Percentiles rank a stretch among this genome's conserved stretches.
Conservation (phyloP, 2,113 vertebrate genomes). For the Phrynocephalus versicolor region DNA sequence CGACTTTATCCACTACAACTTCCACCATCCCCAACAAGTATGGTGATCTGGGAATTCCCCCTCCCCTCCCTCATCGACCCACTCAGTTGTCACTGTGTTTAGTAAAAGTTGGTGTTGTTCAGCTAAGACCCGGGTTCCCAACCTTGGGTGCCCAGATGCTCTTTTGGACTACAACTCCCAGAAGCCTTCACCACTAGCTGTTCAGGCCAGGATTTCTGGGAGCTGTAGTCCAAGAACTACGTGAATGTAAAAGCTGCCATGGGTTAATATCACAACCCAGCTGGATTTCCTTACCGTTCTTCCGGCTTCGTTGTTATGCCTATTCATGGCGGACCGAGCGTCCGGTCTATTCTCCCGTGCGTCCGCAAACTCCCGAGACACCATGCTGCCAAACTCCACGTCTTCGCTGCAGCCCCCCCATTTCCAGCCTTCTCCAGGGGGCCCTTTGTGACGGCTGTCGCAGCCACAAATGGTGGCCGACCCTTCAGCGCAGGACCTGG, state of each 20-base stretch:
- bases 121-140: no score
- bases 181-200: no score
- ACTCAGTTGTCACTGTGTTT: no score
- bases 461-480: conserved; percentile 93
- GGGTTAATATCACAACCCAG: rapidly evolving
- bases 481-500: conserved; percentile 92
- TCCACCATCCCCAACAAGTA: no score
- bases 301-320: conserved; percentile 97
- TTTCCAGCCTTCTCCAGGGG: conserved; percentile 94
- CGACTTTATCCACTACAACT: no score
- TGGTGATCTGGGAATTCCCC: no score
- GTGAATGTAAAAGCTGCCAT: no score
- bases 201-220: no score
- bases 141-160: no score
- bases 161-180: no score
- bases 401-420: conserved; percentile 99
- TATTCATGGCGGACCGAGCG: conserved; percentile 96
- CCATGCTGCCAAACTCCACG: conserved; percentile 94
- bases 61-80: no score
- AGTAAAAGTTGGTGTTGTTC: no score
- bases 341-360: conserved; percentile 95
- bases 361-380: conserved; percentile 94
- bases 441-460: conserved; percentile 89
- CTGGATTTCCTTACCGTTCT: conserved; percentile 79
- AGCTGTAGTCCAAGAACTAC: neutral